These are phyloP conservation scores for Cheilosia vulpina DNA, from an alignment of 2,888 invertebrate species.

Conservation along the genomic window DNA sequence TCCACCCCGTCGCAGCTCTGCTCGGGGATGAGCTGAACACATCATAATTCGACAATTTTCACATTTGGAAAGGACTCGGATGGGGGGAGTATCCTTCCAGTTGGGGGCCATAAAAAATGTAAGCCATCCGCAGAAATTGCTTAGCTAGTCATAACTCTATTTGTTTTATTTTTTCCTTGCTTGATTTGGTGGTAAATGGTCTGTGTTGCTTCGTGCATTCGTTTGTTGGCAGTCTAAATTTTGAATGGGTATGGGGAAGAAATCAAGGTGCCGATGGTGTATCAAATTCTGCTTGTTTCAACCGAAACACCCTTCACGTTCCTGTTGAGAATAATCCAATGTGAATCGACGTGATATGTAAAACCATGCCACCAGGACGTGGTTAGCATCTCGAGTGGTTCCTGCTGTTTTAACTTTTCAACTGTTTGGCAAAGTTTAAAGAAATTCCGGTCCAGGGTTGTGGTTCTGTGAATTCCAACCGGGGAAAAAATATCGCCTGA, in stretches of 20 bases:
- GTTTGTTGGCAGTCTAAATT: slow-evolving; percentile 63
- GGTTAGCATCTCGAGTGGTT: slow-evolving; percentile 66
- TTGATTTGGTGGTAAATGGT: slow-evolving; percentile 73
- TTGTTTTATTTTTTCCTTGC: slow-evolving; percentile 64
- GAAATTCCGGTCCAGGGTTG: slow-evolving; percentile 27
- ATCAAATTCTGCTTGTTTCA: slow-evolving; percentile 58
- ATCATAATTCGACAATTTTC: slow-evolving; percentile 74
- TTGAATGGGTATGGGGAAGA: slow-evolving; percentile 66
- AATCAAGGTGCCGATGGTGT: slow-evolving; percentile 74
- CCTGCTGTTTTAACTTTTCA: slow-evolving; percentile 51
- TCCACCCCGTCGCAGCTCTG: slow-evolving; percentile 26
- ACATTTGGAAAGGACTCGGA: slow-evolving; percentile 31
- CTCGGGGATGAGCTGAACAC: slow-evolving; percentile 50
- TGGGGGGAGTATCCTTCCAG: slow-evolving; percentile 6
- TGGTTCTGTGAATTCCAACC: slow-evolving; percentile 2
- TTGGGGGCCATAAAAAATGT: slow-evolving; percentile 63
- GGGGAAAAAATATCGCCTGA: slow-evolving; percentile 34
- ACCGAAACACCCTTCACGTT: slow-evolving; percentile 44
- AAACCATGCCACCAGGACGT: slow-evolving; percentile 64
- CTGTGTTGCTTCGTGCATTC: slow-evolving; percentile 61
- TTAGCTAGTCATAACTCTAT: slow-evolving; percentile 73
- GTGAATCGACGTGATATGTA: slow-evolving; percentile 73
- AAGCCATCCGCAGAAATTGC: slow-evolving; percentile 65
- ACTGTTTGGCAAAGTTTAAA: slow-evolving; percentile 57
- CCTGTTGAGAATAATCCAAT: slow-evolving; percentile 31